Evolutionary conservation across 2,113 vertebrate genomes (phyloP).

Genomic region (Ailuropoda melanoleuca): DNA sequence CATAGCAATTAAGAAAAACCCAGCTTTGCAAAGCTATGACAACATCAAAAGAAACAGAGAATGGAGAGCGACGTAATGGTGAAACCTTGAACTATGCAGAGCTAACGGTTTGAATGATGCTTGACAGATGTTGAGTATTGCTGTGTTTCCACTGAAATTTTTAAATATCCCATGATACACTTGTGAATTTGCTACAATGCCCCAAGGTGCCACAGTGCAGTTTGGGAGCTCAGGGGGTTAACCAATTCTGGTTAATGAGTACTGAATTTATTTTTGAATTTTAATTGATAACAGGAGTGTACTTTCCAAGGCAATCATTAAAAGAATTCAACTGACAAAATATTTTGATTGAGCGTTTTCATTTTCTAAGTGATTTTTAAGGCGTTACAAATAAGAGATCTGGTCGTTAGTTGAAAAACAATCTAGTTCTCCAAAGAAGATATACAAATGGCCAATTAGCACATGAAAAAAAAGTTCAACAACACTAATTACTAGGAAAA

Average conservation of each 20-base stretch:
- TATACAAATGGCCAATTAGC: background rate
- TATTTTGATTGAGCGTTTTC: slow-evolving; percentile 31
- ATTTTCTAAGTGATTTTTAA: slow-evolving; percentile 28
- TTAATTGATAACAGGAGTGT: background rate
- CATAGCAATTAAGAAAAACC: slow-evolving; percentile 2
- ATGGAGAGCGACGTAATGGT: background rate
- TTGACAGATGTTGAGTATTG: background rate
- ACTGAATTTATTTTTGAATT: slow-evolving; percentile 19
- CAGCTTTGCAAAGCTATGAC: background rate
- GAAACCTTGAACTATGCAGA: background rate
- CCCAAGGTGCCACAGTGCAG: background rate
- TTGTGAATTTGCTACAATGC: background rate
- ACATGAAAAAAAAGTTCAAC: slow-evolving; percentile 11
- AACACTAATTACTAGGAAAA: background rate
- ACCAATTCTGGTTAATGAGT: background rate
- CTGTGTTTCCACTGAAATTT: background rate
- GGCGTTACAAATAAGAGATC: background rate
- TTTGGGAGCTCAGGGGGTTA: background rate
- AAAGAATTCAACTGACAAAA: slow-evolving; percentile 14
- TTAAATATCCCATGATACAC: background rate
- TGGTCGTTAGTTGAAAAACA: background rate
- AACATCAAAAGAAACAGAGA: background rate
- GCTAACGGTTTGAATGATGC: background rate
- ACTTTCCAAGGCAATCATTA: background rate
- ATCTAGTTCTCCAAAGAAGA: slow-evolving; percentile 8